Evolutionary conservation across 2,888 invertebrate genomes (phyloP), one percentile per base, ranked within the genome.

Genomic region (Melanchra persicariae): DNA sequence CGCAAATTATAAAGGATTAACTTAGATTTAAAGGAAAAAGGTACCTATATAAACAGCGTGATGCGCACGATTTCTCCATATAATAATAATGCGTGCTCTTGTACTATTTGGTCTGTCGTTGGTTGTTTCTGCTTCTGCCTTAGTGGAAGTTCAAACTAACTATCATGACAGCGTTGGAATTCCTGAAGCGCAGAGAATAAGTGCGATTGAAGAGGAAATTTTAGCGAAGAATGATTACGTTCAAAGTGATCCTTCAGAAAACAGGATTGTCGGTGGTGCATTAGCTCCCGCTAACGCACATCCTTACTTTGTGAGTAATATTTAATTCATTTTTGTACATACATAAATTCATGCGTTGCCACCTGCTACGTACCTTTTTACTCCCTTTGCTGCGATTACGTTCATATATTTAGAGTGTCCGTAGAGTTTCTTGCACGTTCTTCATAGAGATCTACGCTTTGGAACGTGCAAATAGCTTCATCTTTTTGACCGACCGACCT

Each of bases 261-360:
- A 67, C 12, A 89, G 89, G 75, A 91, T 93, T n/a, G 90, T 93
- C 0, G 93, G 93, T 9, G 93, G 93, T 0, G 88, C 47, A 0
- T 40, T 87, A 0, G 89, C 93, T 1, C 82, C 89, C 1, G 63
- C 59, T 1, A 89, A 89, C 30, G 83, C 89, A 4, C 87, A 93
- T 58, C 93, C 93, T 24, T 88, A 88, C 63, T 80, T 91, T 81
- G 91, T 52, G 26, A 52, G 52, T 52, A 26, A 19, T 26, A 3
- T 24, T 24, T 7, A 1, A 15, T 51, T 51, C 12, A 24, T 24
- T 15, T 51, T 51, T 6, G 34, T 34, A 34, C 34, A 34, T 7
- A 34, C 8, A 8, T 34, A 7, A 49, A 49, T 1, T 30, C 30
- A 30, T 30, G 49, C 22, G 22, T 49, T 12, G 30, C 30, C 30